A percentile compares a stretch with the other conserved stretches of the same genome.
Conservation (phyloP, 2,797 vertebrate species). For the Podarcis siculus region DNA sequence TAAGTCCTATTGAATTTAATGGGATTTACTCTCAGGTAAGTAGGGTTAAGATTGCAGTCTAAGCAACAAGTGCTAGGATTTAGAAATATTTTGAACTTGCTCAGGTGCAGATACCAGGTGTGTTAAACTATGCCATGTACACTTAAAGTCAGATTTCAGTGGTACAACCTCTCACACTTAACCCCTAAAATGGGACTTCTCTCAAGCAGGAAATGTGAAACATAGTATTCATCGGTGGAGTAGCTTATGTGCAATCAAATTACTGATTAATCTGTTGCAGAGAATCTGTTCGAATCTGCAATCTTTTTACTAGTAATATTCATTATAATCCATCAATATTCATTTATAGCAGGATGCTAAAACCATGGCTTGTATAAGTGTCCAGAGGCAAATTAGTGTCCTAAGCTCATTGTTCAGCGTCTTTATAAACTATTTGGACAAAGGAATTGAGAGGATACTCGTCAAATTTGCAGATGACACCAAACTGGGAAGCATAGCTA, state of each 20-base stretch:
- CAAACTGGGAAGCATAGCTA: too few species aligned
- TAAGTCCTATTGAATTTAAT: too few species aligned
- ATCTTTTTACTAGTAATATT: not conserved
- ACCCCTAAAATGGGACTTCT: not conserved
- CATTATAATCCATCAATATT: not conserved
- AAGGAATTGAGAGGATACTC: too few species aligned
- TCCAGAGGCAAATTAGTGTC: not conserved
- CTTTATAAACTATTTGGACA: too few species aligned
- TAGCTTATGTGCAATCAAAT: not conserved
- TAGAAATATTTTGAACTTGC: not conserved
- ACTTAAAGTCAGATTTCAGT: not conserved
- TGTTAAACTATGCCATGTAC: not conserved
- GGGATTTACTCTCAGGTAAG: too few species aligned
- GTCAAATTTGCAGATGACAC: too few species aligned
- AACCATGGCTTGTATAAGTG: not conserved
- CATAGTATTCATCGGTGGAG: not conserved
- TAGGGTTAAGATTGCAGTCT: too few species aligned
- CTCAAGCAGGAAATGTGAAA: not conserved
- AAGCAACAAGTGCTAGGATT: not conserved
- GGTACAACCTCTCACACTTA: not conserved
- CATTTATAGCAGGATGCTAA: not conserved
- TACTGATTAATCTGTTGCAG: not conserved
- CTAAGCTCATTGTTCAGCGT: too few species aligned
- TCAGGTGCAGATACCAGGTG: not conserved
- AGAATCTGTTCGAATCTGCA: not conserved